Evolutionary conservation across 2,113 vertebrate genomes (phyloP).

Genomic region (Xyrauchen texanus): DNA sequence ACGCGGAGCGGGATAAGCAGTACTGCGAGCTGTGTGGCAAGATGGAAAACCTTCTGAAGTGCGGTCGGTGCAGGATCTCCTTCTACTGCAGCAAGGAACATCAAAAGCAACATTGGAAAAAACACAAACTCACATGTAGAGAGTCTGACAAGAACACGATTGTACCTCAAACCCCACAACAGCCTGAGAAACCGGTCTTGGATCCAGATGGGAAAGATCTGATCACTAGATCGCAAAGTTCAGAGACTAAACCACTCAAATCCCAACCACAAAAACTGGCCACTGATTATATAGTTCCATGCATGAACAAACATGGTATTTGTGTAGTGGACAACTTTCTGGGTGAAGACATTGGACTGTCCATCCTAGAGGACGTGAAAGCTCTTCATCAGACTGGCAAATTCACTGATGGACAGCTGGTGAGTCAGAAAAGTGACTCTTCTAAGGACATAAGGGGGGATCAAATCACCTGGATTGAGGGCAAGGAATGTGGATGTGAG

Average conservation of each 20-base stretch:
- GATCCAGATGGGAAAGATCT: constrained; percentile 22
- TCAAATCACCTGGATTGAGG: constrained; percentile 88
- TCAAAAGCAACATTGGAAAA: constrained; percentile 94
- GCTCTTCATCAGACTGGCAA: constrained; percentile 80
- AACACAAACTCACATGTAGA: constrained; percentile 88
- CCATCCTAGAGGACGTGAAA: constrained; percentile 78
- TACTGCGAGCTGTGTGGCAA: constrained; percentile 93
- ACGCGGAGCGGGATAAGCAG: constrained; percentile 74
- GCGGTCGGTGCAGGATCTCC: constrained; percentile 87
- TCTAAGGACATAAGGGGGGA: constrained; percentile 86
- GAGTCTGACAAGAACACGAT: constrained; percentile 64
- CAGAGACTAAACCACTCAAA: constrained; percentile 61
- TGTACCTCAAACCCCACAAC: constrained; percentile 31
- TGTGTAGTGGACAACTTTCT: constrained; percentile 86
- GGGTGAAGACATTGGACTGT: constrained; percentile 78
- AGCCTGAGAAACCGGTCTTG: background rate
- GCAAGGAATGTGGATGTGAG: constrained; percentile 82
- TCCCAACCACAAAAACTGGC: constrained; percentile 80
- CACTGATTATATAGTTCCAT: constrained; percentile 83
- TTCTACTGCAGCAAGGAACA: constrained; percentile 97
- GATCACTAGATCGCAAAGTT: constrained; percentile 47
- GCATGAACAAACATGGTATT: constrained; percentile 88
- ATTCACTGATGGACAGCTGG: constrained; percentile 86
- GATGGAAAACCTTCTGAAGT: constrained; percentile 93
- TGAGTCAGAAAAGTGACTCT: constrained; percentile 86